These are phyloP conservation scores for Syngnathus rostellatus DNA, from an alignment of 2,797 vertebrate genomes.

Conservation along the genomic window DNA sequence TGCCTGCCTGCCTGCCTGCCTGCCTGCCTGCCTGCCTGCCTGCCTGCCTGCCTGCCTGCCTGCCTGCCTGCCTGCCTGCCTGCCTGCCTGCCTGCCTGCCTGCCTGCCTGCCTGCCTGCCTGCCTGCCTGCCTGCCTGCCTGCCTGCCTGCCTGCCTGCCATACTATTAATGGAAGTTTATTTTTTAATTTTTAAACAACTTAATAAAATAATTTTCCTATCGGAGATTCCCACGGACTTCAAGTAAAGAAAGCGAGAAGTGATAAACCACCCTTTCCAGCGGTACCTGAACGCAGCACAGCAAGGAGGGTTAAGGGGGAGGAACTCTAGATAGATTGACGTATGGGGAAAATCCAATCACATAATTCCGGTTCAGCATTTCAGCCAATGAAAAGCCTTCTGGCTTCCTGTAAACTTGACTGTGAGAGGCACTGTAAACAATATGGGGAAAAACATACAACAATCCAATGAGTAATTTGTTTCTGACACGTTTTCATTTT, in stretches of 20 bases:
- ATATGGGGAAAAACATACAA: conserved; percentile 8
- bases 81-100: too few species aligned
- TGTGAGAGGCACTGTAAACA: conserved; percentile 37
- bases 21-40: too few species aligned
- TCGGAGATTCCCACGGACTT: not conserved
- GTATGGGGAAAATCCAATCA: conserved; percentile 38
- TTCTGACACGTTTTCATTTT: not conserved
- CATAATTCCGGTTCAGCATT: not conserved
- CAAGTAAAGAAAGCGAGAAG: not conserved
- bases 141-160: too few species aligned
- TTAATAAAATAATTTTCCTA: not conserved
- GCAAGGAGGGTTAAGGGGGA: not conserved
- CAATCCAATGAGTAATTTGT: not conserved
- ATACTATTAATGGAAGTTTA: too few species aligned
- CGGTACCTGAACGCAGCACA: conserved; percentile 4
- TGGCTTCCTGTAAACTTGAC: conserved; percentile 45
- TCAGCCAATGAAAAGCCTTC: conserved; percentile 42
- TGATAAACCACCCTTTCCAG: not conserved
- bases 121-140: too few species aligned
- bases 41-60: too few species aligned
- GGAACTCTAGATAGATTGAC: conserved; percentile 36
- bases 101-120: too few species aligned
- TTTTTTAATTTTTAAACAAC: too few species aligned
- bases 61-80: too few species aligned
- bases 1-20: too few species aligned